Conservation (phyloP, 1,140 invertebrate species). For the Aphelenchoides besseyi region DNA sequence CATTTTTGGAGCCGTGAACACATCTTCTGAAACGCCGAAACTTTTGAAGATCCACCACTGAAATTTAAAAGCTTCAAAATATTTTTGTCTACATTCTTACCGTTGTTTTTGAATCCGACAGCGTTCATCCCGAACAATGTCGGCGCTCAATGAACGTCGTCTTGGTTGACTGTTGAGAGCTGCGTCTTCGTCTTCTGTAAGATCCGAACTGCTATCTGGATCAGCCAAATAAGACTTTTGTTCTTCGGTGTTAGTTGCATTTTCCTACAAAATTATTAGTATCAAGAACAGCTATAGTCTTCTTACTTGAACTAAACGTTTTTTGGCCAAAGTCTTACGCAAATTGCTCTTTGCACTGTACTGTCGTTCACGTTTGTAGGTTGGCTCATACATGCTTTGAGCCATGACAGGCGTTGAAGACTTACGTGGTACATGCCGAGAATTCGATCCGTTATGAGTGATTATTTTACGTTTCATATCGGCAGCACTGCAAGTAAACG, state of each 20-base stretch:
- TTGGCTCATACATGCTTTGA: neutral
- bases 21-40: conserved; percentile 2
- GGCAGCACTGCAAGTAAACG: neutral
- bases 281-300: neutral
- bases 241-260: neutral
- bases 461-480: neutral
- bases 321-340: conserved; percentile 1
- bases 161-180: neutral
- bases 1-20: conserved; percentile 3
- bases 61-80: neutral
- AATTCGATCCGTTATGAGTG: neutral
- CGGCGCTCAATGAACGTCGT: neutral
- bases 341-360: neutral
- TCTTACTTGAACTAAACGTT: neutral
- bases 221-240: neutral
- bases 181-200: neutral
- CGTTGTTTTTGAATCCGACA: neutral
- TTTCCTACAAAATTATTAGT: neutral
- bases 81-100: neutral
- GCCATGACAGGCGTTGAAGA: neutral
- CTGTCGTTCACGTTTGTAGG: neutral
- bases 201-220: neutral
- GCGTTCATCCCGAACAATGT: neutral
- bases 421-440: conserved; percentile 5
- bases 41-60: neutral